Evolutionary conservation across 2,797 vertebrate species (phyloP), one percentile per base, ranked within the genome.

Genomic region (Myiotriccus ornatus): DNA sequence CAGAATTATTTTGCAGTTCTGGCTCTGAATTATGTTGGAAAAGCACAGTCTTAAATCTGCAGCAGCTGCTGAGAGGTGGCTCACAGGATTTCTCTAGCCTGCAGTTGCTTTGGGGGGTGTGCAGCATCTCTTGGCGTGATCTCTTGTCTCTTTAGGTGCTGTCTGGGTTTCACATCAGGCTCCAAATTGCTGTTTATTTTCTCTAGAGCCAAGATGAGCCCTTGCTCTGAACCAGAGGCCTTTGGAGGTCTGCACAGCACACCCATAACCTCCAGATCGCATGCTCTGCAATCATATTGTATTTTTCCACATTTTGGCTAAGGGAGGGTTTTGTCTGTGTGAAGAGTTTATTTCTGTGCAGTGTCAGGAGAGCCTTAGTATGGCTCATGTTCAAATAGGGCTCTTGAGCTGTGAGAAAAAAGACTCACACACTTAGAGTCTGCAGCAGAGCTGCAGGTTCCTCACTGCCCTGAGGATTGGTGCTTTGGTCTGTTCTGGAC

Each of bases 21-120:
- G 81, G 39, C 87, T 89, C 86, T 55, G n/a, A 76, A 62, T 10
- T 55, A 34, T 64, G 35, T 81, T 28, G 55, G 12, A 63, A 81
- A 92, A 77, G 6, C 8, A 12, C 0, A 23, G 27, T 50, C 39
- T 91, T 83, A 65, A 60, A 81, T 94, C 56, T 67, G 34, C 43
- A 78, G 64, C 87, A 89, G 76, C 84, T 92, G 89, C 75, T 84
- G 71, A 89, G 88, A 63, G 57, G 68, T 78, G 64, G 37, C 75
- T 83, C 60, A 30, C 56, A 46, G 87, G 53, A 39, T 76, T 90
- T 87, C 47, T 68, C 25, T 52, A 28, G 80, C 16, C 11, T 64
- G 69, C 43, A 35, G 28, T 87, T 87, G 32, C 49, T 87, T 67
- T 93, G 78, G 60, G 44, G 32, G 24, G 64, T 64, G 60, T 84